These are phyloP conservation scores for Amblyjoppa fuscipennis DNA, from an alignment of 2,888 invertebrate species.

Conservation along the genomic window DNA sequence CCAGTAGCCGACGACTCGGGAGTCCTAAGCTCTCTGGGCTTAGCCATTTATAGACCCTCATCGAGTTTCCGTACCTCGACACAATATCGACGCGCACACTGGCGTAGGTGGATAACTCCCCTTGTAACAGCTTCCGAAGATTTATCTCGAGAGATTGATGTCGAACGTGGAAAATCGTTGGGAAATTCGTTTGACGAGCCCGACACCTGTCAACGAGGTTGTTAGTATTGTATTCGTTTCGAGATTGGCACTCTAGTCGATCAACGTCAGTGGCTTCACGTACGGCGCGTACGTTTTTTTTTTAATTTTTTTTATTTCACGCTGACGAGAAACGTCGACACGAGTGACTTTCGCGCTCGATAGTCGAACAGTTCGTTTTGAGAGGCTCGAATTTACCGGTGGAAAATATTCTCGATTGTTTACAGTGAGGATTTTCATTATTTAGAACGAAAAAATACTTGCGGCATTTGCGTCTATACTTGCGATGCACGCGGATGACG, in stretches of 20 bases:
- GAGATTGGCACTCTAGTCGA: slow-evolving; percentile 9
- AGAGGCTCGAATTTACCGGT: not conserved
- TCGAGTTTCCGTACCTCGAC: slow-evolving; percentile 63
- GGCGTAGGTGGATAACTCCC: slow-evolving; percentile 11
- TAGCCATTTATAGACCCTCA: slow-evolving; percentile 78
- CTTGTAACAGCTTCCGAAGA: slow-evolving; percentile 25
- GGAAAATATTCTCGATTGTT: not conserved
- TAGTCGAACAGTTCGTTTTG: not conserved
- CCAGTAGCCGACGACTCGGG: slow-evolving; percentile 69
- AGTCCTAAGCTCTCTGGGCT: slow-evolving; percentile 75
- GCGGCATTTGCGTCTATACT: no score
- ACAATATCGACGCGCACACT: slow-evolving; percentile 32
- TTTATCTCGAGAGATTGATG: slow-evolving; percentile 33
- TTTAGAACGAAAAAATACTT: not conserved
- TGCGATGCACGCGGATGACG: no score
- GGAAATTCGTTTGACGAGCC: slow-evolving; percentile 52
- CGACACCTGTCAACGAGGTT: slow-evolving; percentile 74
- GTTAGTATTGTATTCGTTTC: slow-evolving; percentile 10
- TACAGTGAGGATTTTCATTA: not conserved
- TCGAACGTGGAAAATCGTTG: slow-evolving; percentile 14
- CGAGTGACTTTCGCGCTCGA: slow-evolving; percentile 36
- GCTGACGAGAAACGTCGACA: slow-evolving; percentile 49
- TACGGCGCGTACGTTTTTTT: slow-evolving; percentile 24
- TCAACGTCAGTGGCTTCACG: slow-evolving; percentile 2
- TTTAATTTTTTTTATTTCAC: slow-evolving; percentile 25